Percentiles rank a stretch among this genome's conserved stretches.
phyloP scores from a whole-genome alignment of 1,140 invertebrate genomes.

The Procambarus clarkii region DNA sequence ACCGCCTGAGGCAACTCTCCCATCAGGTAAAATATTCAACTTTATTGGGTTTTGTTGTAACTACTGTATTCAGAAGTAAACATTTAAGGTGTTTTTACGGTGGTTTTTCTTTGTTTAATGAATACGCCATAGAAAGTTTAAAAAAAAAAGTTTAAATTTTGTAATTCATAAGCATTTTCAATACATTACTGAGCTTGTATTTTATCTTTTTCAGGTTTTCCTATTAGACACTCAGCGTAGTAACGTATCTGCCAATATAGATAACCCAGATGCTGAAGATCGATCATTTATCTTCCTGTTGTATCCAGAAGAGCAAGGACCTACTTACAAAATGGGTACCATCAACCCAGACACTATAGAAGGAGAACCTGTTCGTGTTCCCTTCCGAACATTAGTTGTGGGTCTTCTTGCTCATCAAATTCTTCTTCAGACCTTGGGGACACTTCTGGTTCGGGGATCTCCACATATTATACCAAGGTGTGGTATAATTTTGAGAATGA shows the following conservation, averaged over 20 bases:
- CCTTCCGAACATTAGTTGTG: slow-evolving; percentile 89
- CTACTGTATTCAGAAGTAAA: too few relatives aligned
- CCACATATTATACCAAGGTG: slow-evolving; percentile 79
- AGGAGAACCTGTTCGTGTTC: slow-evolving; percentile 81
- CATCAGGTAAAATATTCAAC: slow-evolving; percentile 81
- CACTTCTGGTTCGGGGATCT: slow-evolving; percentile 84
- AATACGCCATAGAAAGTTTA: too few relatives aligned
- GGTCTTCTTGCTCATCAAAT: slow-evolving; percentile 93
- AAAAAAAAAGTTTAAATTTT: too few relatives aligned
- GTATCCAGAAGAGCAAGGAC: slow-evolving; percentile 81
- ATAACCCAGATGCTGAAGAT: slow-evolving; percentile 73
- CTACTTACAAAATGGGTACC: not conserved
- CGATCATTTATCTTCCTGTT: slow-evolving; percentile 92
- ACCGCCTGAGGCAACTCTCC: slow-evolving; percentile 83
- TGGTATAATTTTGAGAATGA: too few relatives aligned
- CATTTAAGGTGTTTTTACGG: too few relatives aligned
- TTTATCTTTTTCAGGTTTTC: slow-evolving; percentile 79
- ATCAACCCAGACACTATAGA: slow-evolving; percentile 2
- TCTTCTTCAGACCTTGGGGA: slow-evolving; percentile 91
- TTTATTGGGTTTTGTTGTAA: too few relatives aligned
- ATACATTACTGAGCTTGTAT: not conserved
- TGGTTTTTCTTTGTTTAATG: too few relatives aligned
- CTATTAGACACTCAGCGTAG: slow-evolving; percentile 81
- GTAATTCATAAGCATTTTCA: not conserved
- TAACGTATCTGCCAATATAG: slow-evolving; percentile 68